Conservation (phyloP, 2,797 vertebrate species). For the Pogoniulus pusillus region DNA sequence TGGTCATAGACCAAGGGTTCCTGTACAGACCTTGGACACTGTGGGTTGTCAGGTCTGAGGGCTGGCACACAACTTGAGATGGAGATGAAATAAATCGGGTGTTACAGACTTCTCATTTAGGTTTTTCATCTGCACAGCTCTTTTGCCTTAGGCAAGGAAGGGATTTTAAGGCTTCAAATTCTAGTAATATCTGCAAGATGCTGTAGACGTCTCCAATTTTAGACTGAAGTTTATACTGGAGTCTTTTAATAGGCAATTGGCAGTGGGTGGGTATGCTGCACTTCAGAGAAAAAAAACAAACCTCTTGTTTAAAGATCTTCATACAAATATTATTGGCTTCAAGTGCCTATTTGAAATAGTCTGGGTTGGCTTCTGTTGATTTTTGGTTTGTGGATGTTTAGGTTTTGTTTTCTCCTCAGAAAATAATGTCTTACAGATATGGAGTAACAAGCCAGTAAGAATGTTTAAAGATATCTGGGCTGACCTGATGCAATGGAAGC, state of each 20-base stretch:
- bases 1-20: neutral
- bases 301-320: neutral
- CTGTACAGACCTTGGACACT: accelerated
- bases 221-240: neutral
- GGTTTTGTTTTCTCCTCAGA: no score
- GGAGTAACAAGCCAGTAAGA: neutral
- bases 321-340: neutral
- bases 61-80: neutral
- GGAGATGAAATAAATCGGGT: neutral
- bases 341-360: neutral
- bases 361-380: no score
- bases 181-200: neutral
- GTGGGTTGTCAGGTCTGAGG: accelerated
- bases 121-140: neutral
- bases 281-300: neutral
- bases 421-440: neutral
- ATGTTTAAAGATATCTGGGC: neutral
- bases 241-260: neutral
- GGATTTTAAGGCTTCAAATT: neutral
- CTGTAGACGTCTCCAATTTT: neutral
- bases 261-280: neutral
- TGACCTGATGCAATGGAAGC: neutral
- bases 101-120: neutral
- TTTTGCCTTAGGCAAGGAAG: neutral
- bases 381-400: no score